These are phyloP conservation scores for Oryzias melastigma DNA, from an alignment of 2,113 vertebrate species.

Conservation along the genomic window DNA sequence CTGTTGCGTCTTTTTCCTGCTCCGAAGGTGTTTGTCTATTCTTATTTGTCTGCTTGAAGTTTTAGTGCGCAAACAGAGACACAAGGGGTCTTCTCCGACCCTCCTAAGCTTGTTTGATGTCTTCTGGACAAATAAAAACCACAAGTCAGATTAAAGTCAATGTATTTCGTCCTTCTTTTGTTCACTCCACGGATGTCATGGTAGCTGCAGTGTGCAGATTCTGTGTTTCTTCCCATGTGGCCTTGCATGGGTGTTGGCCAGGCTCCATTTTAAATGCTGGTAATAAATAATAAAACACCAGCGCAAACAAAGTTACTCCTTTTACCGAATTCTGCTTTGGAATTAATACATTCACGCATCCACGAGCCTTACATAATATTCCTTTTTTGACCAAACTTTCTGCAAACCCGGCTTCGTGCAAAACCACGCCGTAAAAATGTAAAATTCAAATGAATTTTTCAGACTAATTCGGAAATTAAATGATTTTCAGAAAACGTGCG, in stretches of 20 bases:
- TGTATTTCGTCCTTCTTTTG: conserved; percentile 14
- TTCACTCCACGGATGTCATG: conserved; percentile 3
- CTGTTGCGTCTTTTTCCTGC: conserved; percentile 63
- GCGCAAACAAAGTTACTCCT: conserved; percentile 32
- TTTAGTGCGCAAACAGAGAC: conserved; percentile 60
- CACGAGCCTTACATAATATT: too few relatives aligned
- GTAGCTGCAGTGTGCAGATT: conserved; percentile 16
- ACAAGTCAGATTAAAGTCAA: conserved; percentile 22
- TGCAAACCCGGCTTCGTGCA: too few relatives aligned
- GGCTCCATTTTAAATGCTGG: conserved; percentile 57
- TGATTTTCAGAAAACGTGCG: too few relatives aligned
- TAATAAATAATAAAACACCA: conserved; percentile 53
- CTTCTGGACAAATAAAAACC: conserved; percentile 39
- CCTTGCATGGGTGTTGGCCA: conserved; percentile 68
- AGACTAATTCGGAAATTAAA: too few relatives aligned
- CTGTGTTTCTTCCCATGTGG: conserved; percentile 45
- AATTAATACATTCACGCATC: too few relatives aligned
- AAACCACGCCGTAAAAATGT: too few relatives aligned
- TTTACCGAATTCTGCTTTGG: conserved; percentile 3
- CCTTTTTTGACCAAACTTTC: too few relatives aligned
- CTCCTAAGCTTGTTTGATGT: conserved; percentile 57
- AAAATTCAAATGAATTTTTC: too few relatives aligned
- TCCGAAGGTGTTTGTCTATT: conserved; percentile 65
- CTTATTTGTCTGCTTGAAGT: conserved; percentile 60
- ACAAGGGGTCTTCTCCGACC: conserved; percentile 27